Evolutionary conservation across 1,140 invertebrate genomes (phyloP).

Genomic region (Drosophila pallidifrons): DNA sequence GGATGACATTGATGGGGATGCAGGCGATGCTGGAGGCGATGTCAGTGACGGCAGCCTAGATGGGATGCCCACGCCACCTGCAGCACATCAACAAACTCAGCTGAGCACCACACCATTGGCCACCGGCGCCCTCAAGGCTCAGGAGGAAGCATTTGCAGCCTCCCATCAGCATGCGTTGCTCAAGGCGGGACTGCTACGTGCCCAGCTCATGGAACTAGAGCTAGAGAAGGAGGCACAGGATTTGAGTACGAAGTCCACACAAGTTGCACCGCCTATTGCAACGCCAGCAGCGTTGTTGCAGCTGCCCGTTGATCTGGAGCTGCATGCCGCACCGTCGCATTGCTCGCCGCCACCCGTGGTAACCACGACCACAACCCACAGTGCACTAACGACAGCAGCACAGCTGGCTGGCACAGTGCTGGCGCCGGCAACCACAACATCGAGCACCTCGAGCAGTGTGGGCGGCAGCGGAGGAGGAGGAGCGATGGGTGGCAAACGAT

Average conservation of each 20-base stretch:
- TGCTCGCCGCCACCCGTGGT: conserved; percentile 66
- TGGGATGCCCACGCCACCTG: conserved; percentile 71
- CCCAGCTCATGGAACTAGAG: conserved; percentile 65
- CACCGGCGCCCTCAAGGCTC: conserved; percentile 62
- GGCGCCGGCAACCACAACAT: conserved; percentile 70
- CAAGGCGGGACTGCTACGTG: conserved; percentile 64
- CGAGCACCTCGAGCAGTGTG: conserved; percentile 54
- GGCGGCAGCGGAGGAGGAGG: conserved; percentile 30
- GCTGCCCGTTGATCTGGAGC: conserved; percentile 22
- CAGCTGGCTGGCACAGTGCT: conserved; percentile 52
- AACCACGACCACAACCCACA: conserved; percentile 57
- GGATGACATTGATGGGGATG: conserved; percentile 69
- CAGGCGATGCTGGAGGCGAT: conserved; percentile 53
- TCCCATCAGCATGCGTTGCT: conserved; percentile 66
- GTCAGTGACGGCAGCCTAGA: conserved; percentile 62
- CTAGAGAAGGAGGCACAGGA: conserved; percentile 78
- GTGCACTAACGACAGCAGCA: conserved; percentile 42
- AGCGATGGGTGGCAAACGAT: conserved; percentile 61
- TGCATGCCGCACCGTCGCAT: conserved; percentile 48
- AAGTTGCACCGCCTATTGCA: not conserved
- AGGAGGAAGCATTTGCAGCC: conserved; percentile 60
- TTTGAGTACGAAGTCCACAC: conserved; percentile 70
- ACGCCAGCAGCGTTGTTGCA: not conserved
- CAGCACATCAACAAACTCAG: conserved; percentile 75
- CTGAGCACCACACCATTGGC: conserved; percentile 68